These are phyloP conservation scores for Brachypteracias leptosomus DNA, from an alignment of 2,113 vertebrate genomes.

Conservation along the genomic window DNA sequence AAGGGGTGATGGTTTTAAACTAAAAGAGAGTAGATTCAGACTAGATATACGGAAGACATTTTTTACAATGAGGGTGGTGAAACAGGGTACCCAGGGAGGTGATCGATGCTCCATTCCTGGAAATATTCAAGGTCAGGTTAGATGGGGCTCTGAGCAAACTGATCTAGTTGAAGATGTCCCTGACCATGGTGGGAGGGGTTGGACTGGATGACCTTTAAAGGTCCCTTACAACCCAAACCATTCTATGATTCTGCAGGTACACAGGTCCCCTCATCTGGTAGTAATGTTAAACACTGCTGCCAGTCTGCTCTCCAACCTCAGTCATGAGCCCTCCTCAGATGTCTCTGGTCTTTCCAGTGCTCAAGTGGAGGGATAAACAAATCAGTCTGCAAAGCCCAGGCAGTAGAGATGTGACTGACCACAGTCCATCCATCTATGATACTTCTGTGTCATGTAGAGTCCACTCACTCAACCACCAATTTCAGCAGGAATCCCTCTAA, in stretches of 20 bases:
- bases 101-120: background rate
- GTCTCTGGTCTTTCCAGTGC: background rate
- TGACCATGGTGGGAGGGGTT: background rate
- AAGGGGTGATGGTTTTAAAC: background rate
- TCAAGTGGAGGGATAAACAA: background rate
- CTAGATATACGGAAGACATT: background rate
- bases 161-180: background rate
- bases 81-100: background rate
- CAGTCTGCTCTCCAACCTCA: background rate
- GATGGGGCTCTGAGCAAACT: background rate
- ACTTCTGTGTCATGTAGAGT: background rate
- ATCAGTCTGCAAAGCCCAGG: background rate
- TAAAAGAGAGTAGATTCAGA: background rate
- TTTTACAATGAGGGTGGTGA: background rate
- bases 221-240: background rate
- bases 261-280: background rate
- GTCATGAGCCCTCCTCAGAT: background rate
- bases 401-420: background rate
- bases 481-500: background rate
- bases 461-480: background rate
- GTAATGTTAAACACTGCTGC: background rate
- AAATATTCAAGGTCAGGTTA: background rate
- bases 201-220: background rate
- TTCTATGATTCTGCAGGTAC: background rate
- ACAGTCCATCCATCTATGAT: background rate